A percentile compares a stretch with the other conserved stretches of the same genome.
phyloP scores from a whole-genome alignment of 2,797 vertebrate species.

The Triplophysa yarkandensis region DNA sequence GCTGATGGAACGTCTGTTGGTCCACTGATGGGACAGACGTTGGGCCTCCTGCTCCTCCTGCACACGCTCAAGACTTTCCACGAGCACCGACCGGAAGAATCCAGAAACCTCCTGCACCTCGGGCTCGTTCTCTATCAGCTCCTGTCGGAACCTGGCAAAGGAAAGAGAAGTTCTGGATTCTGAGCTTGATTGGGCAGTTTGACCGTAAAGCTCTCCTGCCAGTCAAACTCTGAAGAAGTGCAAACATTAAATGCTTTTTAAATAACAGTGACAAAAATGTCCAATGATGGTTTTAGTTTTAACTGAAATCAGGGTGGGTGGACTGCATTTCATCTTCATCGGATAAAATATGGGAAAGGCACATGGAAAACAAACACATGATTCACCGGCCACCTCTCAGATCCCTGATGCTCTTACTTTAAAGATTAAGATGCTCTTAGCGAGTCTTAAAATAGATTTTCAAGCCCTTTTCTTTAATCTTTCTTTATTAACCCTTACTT shows the following conservation, averaged over 20 bases:
- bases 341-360: too few relatives aligned
- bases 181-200: too few relatives aligned
- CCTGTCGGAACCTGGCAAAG: conserved; percentile 86
- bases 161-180: not conserved
- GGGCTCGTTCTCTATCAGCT: conserved; percentile 84
- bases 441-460: conserved; percentile 38
- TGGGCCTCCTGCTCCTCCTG: conserved; percentile 88
- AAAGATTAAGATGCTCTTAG: conserved; percentile 29
- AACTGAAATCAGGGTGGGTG: too few relatives aligned
- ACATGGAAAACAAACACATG: not conserved
- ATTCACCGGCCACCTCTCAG: conserved; percentile 14
- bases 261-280: too few relatives aligned
- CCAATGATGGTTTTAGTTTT: too few relatives aligned
- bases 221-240: too few relatives aligned
- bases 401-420: not conserved
- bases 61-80: conserved; percentile 83
- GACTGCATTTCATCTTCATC: too few relatives aligned
- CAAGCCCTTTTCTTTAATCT: conserved; percentile 20
- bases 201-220: too few relatives aligned
- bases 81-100: conserved; percentile 86
- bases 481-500: not conserved
- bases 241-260: too few relatives aligned
- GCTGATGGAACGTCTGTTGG: conserved; percentile 83
- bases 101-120: conserved; percentile 85
- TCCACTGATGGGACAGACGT: conserved; percentile 88